Conservation (phyloP, 1,140 invertebrate genomes). For the Ceratina australensis region DNA sequence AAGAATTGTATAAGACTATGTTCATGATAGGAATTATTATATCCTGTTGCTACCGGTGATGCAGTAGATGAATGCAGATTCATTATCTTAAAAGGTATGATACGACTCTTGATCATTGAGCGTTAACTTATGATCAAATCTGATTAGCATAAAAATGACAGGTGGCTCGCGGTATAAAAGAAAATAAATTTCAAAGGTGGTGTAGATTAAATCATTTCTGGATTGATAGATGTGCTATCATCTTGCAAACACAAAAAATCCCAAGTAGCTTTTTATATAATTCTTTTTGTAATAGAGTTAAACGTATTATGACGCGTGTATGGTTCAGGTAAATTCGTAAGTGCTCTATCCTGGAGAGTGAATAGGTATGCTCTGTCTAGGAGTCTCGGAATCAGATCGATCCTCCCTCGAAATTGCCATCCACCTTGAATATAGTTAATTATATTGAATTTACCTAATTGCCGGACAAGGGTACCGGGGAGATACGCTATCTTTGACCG, state of each 20-base stretch:
- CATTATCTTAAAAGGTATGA: conserved; percentile 64
- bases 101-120: conserved; percentile 59
- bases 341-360: background rate
- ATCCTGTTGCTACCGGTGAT: conserved; percentile 65
- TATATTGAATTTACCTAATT: conserved; percentile 70
- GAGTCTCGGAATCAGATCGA: conserved; percentile 41
- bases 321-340: no score
- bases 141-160: background rate
- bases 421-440: conserved; percentile 67
- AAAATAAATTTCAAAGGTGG: background rate
- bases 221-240: no score
- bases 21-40: conserved; percentile 69
- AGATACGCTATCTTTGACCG: conserved; percentile 50
- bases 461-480: conserved; percentile 58
- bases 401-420: conserved; percentile 36
- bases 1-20: conserved; percentile 50
- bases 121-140: conserved; percentile 43
- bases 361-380: background rate
- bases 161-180: background rate
- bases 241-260: no score
- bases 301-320: no score
- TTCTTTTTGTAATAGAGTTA: no score
- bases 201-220: no score
- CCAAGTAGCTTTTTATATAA: no score
- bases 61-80: conserved; percentile 52